A percentile compares a stretch with the other conserved stretches of the same genome.
Conservation (phyloP, 2,888 invertebrate genomes). For the Oxycera nigricornis region DNA sequence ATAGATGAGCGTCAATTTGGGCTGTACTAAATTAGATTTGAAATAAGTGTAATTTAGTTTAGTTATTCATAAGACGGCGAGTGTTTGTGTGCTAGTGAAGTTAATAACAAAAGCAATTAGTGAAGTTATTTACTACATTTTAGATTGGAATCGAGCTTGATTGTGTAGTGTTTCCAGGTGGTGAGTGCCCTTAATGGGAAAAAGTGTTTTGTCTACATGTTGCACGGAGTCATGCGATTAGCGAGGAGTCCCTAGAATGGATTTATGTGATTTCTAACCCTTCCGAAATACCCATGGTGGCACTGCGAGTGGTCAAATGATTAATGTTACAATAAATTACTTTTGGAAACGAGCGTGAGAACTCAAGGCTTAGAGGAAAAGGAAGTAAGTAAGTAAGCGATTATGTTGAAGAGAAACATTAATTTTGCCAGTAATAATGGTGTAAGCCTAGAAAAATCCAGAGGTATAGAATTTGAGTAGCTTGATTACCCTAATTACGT, state of each 20-base stretch:
- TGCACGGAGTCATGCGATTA: background rate
- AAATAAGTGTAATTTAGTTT: constrained; percentile 13
- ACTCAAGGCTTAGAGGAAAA: too few relatives aligned
- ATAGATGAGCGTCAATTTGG: constrained; percentile 10
- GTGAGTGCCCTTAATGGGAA: background rate
- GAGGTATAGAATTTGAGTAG: too few relatives aligned
- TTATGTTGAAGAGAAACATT: too few relatives aligned
- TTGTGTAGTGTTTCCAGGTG: background rate
- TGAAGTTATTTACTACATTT: constrained; percentile 18
- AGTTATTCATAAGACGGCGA: background rate
- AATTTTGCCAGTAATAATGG: too few relatives aligned
- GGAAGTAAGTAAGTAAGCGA: too few relatives aligned
- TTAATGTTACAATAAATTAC: too few relatives aligned
- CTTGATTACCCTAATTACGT: too few relatives aligned
- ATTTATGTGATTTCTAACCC: background rate
- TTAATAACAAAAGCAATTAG: constrained; percentile 4
- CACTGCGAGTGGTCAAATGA: background rate
- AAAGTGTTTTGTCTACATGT: background rate
- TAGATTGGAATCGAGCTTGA: background rate
- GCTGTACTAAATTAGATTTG: constrained; percentile 20
- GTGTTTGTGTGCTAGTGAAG: background rate
- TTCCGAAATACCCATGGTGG: background rate
- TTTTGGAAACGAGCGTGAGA: too few relatives aligned
- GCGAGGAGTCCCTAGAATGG: background rate
- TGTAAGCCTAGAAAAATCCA: too few relatives aligned